Evolutionary conservation across 2,888 invertebrate species (phyloP).

Genomic region (Lasiommata megera): DNA sequence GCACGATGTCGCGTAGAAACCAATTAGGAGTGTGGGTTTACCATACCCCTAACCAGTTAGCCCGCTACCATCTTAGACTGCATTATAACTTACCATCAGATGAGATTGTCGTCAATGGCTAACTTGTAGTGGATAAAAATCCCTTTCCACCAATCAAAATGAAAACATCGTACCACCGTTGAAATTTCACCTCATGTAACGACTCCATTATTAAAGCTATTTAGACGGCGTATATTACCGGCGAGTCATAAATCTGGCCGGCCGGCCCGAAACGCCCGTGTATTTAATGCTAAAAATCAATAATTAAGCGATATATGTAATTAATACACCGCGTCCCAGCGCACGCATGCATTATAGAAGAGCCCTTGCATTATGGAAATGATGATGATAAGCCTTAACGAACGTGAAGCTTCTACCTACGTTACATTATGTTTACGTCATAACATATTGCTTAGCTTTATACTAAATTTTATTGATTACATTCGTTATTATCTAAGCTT

Average conservation of each 20-base stretch:
- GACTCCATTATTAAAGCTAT: slow-evolving; percentile 31
- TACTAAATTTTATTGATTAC: too few species aligned
- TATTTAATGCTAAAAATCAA: slow-evolving; percentile 78
- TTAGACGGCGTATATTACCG: slow-evolving; percentile 38
- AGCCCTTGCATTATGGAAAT: slow-evolving; percentile 65
- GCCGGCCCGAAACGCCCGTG: slow-evolving; percentile 51
- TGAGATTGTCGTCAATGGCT: too few species aligned
- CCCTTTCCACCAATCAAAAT: slow-evolving; percentile 4
- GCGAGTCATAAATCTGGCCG: slow-evolving; percentile 42
- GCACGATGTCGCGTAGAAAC: too few species aligned
- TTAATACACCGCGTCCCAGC: slow-evolving; percentile 61
- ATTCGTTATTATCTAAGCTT: too few species aligned
- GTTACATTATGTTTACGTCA: neutral
- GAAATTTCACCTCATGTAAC: slow-evolving; percentile 20
- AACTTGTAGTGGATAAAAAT: too few species aligned
- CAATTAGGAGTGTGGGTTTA: too few species aligned
- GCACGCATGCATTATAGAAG: slow-evolving; percentile 53
- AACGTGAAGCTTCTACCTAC: neutral
- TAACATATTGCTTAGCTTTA: neutral
- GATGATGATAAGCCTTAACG: slow-evolving; percentile 39
- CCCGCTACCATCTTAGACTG: too few species aligned
- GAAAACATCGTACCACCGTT: slow-evolving; percentile 1
- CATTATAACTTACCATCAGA: too few species aligned
- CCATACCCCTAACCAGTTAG: too few species aligned
- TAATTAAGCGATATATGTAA: slow-evolving; percentile 78